phyloP scores from a whole-genome alignment of 2,888 invertebrate genomes.

The Agriopis marginaria region DNA sequence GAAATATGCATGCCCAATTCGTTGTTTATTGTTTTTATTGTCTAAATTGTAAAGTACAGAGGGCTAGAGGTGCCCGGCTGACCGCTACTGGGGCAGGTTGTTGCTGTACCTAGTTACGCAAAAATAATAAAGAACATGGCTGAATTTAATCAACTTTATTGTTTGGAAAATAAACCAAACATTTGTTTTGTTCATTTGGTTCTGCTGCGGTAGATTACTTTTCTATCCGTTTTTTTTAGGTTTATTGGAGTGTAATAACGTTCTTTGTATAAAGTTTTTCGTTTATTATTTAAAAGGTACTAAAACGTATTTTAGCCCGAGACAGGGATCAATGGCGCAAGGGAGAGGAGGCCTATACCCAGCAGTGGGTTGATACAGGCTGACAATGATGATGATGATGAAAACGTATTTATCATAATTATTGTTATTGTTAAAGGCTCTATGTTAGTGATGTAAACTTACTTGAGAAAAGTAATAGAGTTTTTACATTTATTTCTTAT shows the following conservation, averaged over 20 bases:
- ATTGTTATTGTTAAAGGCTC: too few relatives aligned
- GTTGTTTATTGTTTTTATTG: neutral
- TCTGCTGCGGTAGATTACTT: constrained; percentile 19
- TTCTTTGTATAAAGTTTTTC: constrained; percentile 6
- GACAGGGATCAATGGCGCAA: too few relatives aligned
- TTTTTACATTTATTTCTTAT: too few relatives aligned
- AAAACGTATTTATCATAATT: neutral
- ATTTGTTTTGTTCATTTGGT: constrained; percentile 21
- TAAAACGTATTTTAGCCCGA: too few relatives aligned
- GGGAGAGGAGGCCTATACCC: too few relatives aligned
- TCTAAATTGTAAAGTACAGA: neutral
- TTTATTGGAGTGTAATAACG: constrained; percentile 11
- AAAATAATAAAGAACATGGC: constrained; percentile 19
- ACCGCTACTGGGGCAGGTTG: constrained; percentile 18
- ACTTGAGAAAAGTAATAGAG: too few relatives aligned
- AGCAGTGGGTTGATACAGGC: too few relatives aligned
- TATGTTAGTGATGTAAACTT: too few relatives aligned
- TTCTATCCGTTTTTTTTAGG: constrained; percentile 20
- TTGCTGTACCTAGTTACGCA: constrained; percentile 12
- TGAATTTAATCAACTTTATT: constrained; percentile 34
- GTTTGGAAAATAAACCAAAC: constrained; percentile 29
- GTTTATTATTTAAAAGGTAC: neutral
- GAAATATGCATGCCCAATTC: neutral
- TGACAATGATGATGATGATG: too few relatives aligned
- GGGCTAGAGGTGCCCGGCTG: constrained; percentile 8